These are phyloP conservation scores for Taeniopygia guttata DNA, from an alignment of 2,797 vertebrate species.

Conservation along the genomic window DNA sequence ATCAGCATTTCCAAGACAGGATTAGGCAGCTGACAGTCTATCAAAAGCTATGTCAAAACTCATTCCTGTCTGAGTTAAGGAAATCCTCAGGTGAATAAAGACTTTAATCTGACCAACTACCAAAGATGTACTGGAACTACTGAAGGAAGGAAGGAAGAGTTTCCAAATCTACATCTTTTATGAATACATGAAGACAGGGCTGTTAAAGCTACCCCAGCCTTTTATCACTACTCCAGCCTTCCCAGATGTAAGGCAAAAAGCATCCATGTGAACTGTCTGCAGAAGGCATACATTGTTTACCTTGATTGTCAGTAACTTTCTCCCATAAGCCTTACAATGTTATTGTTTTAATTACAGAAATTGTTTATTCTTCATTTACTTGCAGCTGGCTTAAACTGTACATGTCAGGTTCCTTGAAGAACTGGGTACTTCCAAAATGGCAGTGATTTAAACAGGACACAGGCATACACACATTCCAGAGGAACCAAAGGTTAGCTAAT, in stretches of 20 bases:
- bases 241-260: neutral
- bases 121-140: neutral
- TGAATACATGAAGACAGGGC: neutral
- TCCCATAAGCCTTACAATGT: neutral
- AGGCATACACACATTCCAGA: neutral
- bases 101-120: neutral
- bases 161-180: neutral
- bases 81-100: neutral
- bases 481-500: neutral
- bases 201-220: neutral
- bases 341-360: neutral
- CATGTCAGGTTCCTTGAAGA: neutral
- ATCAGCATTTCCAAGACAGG: slow-evolving; percentile 4
- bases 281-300: neutral
- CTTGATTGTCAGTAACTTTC: neutral
- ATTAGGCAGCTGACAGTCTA: neutral
- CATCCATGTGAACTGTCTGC: neutral
- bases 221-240: neutral
- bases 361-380: neutral
- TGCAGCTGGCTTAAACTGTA: neutral
- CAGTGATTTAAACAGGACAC: neutral
- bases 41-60: neutral
- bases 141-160: neutral
- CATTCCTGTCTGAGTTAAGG: neutral
- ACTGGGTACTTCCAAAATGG: neutral